Conservation (phyloP, 2,888 invertebrate genomes). For the Eucera pruinosa region DNA sequence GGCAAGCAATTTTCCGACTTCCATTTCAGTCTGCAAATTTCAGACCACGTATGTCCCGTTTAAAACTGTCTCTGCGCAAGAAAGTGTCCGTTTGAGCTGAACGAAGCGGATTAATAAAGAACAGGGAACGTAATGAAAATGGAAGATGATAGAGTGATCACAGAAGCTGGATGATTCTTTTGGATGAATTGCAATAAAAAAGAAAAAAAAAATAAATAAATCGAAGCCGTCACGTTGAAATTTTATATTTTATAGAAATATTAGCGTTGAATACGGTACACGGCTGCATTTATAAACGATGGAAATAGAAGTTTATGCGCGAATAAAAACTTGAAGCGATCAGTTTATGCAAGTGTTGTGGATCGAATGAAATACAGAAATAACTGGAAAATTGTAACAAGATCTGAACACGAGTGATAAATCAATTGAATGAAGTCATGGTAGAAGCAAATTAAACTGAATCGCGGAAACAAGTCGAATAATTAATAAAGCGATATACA, state of each 20-base stretch:
- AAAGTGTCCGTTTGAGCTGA: background rate
- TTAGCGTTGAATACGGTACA: background rate
- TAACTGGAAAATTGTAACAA: background rate
- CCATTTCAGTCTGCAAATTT: conserved; percentile 21
- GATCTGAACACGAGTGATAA: background rate
- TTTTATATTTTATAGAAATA: background rate
- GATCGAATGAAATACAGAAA: background rate
- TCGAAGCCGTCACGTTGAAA: background rate
- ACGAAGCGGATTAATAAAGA: background rate
- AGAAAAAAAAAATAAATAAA: background rate
- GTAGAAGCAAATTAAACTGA: background rate
- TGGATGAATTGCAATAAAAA: too few relatives aligned
- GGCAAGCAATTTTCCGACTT: background rate
- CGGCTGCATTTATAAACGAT: background rate
- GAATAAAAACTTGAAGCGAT: background rate
- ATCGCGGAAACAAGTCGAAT: background rate
- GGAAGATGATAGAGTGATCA: background rate
- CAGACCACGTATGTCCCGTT: background rate
- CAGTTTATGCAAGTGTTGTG: background rate
- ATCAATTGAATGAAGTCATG: background rate
- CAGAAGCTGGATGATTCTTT: too few relatives aligned
- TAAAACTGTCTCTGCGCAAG: background rate
- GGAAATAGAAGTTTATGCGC: background rate
- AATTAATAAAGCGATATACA: conserved; percentile 1
- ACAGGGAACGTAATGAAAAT: background rate